A percentile compares a stretch with the other conserved stretches of the same genome.
phyloP scores from a whole-genome alignment of 2,888 invertebrate species.

The Caenorhabditis panamensis region DNA sequence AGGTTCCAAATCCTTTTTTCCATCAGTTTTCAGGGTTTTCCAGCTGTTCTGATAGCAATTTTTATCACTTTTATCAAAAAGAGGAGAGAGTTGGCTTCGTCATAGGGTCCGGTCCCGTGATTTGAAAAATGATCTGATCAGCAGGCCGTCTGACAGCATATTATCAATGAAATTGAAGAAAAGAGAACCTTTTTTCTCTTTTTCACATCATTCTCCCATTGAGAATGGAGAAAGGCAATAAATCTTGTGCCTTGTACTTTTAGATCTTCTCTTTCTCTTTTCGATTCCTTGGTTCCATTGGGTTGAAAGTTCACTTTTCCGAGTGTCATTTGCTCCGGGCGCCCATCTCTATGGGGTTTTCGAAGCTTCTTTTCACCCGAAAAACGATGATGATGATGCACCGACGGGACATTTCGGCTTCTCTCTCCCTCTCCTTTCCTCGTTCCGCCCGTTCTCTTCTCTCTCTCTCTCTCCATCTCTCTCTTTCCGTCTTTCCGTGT shows the following conservation, averaged over 20 bases:
- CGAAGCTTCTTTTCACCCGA: too few species aligned
- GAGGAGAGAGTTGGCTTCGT: too few species aligned
- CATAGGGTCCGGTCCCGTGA: too few species aligned
- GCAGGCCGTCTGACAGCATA: too few species aligned
- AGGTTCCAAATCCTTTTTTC: too few species aligned
- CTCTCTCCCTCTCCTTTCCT: background rate
- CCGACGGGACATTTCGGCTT: slow-evolving; percentile 3
- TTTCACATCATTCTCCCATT: background rate
- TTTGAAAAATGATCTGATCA: too few species aligned
- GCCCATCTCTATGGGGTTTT: background rate
- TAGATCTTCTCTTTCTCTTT: background rate
- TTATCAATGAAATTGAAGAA: too few species aligned
- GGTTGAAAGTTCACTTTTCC: background rate
- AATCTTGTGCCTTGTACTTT: background rate
- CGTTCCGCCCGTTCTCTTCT: background rate
- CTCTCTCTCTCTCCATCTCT: background rate
- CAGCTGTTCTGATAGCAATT: too few species aligned
- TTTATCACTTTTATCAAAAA: too few species aligned
- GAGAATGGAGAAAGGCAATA: background rate
- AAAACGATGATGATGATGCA: too few species aligned
- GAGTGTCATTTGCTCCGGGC: background rate
- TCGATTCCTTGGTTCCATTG: background rate
- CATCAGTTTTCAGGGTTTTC: too few species aligned
- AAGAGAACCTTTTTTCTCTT: background rate
- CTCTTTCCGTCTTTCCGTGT: background rate